Conservation (phyloP, 2,797 vertebrate species). For the Neoniphon sammara region DNA sequence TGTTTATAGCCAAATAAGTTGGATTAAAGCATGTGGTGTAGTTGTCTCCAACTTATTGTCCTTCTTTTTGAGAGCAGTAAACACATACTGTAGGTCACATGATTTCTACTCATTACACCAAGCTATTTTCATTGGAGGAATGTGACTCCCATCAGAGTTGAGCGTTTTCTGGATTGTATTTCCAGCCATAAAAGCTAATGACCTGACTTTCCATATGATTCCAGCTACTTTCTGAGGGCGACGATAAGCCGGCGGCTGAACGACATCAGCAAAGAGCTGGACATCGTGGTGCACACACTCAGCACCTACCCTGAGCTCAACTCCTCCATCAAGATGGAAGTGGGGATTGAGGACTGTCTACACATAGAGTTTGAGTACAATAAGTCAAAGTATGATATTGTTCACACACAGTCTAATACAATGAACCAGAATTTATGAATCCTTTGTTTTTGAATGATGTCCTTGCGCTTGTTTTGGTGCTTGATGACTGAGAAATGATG, state of each 20-base stretch:
- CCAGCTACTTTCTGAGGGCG: slow-evolving; percentile 93
- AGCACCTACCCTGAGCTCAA: slow-evolving; percentile 95
- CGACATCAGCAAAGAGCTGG: slow-evolving; percentile 93
- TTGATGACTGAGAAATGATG: background rate
- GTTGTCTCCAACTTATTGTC: background rate
- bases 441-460: background rate
- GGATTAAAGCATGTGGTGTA: background rate
- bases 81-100: background rate
- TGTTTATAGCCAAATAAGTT: background rate
- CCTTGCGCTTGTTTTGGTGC: background rate
- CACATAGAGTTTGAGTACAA: slow-evolving; percentile 99
- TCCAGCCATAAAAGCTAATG: background rate
- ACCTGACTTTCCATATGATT: background rate
- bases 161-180: background rate
- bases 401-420: background rate
- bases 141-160: background rate
- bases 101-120: background rate
- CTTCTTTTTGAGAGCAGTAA: background rate
- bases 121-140: background rate
- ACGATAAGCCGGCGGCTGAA: slow-evolving; percentile 92
- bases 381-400: slow-evolving; percentile 92
- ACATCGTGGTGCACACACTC: slow-evolving; percentile 94
- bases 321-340: slow-evolving; percentile 98
- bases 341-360: slow-evolving; percentile 96
- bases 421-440: background rate